These are phyloP conservation scores for Coregonus clupeaformis DNA, from an alignment of 2,113 vertebrate genomes.

Conservation along the genomic window DNA sequence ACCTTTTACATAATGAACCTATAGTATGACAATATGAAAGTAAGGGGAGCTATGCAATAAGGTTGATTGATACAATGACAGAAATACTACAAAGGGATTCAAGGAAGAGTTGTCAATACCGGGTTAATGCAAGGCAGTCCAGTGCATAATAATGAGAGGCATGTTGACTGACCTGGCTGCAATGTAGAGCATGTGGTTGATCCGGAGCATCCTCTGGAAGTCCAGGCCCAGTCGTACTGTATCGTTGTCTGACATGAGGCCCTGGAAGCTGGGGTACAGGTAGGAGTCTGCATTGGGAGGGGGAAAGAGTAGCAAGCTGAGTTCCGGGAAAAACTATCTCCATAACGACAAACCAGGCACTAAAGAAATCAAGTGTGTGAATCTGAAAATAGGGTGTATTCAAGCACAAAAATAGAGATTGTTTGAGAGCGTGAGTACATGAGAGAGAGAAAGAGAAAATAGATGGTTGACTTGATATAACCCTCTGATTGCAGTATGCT, in stretches of 20 bases:
- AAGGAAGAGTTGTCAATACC: neutral
- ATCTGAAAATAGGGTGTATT: constrained; percentile 10
- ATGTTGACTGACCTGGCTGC: constrained; percentile 83
- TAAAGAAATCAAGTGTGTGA: neutral
- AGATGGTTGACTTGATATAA: constrained; percentile 15
- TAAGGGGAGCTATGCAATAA: constrained; percentile 26
- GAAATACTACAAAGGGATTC: neutral
- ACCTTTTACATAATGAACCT: constrained; percentile 49
- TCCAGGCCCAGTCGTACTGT: constrained; percentile 83
- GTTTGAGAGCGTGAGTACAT: constrained; percentile 18
- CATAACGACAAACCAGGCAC: neutral
- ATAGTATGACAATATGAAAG: constrained; percentile 13
- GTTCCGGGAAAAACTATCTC: neutral
- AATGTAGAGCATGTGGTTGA: constrained; percentile 87
- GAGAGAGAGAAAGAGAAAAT: neutral
- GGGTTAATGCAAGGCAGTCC: neutral
- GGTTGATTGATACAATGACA: neutral
- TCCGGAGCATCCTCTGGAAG: constrained; percentile 88
- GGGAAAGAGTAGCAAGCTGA: neutral
- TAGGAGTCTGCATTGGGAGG: constrained; percentile 69
- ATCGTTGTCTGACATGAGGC: constrained; percentile 82
- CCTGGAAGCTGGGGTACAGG: constrained; percentile 82
- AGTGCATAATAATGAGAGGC: neutral
- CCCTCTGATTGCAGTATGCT: neutral
- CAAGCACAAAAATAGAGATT: constrained; percentile 8